Evolutionary conservation across 2,888 invertebrate genomes (phyloP).

Genomic region (Geophilus truncorum): DNA sequence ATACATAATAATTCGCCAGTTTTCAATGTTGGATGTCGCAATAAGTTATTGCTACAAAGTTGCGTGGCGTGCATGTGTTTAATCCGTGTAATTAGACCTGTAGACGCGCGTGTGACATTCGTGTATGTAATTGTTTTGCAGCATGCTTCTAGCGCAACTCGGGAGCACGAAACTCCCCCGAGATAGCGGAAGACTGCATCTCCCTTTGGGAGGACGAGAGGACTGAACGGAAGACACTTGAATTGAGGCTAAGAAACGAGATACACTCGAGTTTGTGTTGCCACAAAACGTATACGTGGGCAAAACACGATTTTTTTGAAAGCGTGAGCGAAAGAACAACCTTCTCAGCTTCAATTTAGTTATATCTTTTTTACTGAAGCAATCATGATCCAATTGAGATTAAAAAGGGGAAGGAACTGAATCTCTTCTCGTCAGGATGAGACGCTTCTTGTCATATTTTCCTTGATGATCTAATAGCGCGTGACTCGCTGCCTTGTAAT

Average conservation of each 20-base stretch:
- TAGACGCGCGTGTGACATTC: constrained; percentile 2
- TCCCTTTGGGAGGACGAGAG: constrained; percentile 14
- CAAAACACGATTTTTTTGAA: neutral
- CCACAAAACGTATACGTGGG: neutral
- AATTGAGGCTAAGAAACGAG: neutral
- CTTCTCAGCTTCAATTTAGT: neutral
- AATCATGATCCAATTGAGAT: constrained; percentile 13
- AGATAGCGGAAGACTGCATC: constrained; percentile 10
- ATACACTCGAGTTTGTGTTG: constrained; percentile 14
- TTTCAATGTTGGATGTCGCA: neutral
- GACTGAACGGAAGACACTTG: neutral
- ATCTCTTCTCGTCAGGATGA: neutral
- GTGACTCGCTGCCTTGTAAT: neutral
- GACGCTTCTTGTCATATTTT: neutral
- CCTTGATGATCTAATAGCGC: neutral
- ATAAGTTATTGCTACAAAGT: neutral
- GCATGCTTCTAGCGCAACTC: neutral
- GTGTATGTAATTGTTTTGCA: constrained; percentile 1
- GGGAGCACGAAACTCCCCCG: neutral
- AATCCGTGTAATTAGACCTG: constrained; percentile 11
- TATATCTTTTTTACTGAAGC: neutral
- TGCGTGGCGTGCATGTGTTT: neutral
- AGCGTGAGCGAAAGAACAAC: neutral
- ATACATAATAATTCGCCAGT: too few relatives aligned
- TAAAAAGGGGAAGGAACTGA: constrained; percentile 1